Evolutionary conservation across 2,113 vertebrate genomes (phyloP).

Genomic region (Cathartes aura): DNA sequence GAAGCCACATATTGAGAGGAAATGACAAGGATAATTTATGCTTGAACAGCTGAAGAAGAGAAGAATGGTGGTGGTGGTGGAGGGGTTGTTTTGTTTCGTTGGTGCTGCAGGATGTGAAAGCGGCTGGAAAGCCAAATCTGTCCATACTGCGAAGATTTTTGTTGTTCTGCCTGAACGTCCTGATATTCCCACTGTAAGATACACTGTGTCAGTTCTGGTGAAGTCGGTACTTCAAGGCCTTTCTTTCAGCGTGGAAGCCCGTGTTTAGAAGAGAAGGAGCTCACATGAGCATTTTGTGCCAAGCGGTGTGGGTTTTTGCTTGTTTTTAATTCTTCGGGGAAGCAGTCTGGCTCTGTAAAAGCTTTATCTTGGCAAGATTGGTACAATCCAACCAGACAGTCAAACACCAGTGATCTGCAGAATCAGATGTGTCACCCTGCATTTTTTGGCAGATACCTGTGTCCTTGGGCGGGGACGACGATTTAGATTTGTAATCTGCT

Average conservation of each 20-base stretch:
- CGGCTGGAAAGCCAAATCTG: not conserved
- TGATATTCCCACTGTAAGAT: not conserved
- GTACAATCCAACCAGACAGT: not conserved
- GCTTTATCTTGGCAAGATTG: conserved; percentile 16
- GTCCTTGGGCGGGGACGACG: not conserved
- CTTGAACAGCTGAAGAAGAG: conserved; percentile 51
- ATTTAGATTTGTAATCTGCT: not conserved
- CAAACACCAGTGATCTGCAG: not conserved
- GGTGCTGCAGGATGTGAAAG: conserved; percentile 18
- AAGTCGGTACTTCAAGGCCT: not conserved
- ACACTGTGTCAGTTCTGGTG: not conserved
- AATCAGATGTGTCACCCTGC: not conserved
- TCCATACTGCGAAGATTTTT: not conserved
- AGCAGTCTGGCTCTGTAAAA: not conserved
- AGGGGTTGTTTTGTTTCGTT: not conserved
- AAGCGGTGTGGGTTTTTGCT: not conserved
- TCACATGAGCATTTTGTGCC: not conserved
- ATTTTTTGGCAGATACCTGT: not conserved
- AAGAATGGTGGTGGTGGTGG: not conserved
- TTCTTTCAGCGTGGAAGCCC: not conserved
- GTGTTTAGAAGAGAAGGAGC: not conserved
- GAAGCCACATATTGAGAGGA: conserved; percentile 33
- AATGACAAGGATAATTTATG: conserved; percentile 62
- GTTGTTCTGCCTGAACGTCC: not conserved
- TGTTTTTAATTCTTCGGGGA: conserved; percentile 8